phyloP scores from a whole-genome alignment of 2,113 vertebrate species.

The Fregata magnificens region DNA sequence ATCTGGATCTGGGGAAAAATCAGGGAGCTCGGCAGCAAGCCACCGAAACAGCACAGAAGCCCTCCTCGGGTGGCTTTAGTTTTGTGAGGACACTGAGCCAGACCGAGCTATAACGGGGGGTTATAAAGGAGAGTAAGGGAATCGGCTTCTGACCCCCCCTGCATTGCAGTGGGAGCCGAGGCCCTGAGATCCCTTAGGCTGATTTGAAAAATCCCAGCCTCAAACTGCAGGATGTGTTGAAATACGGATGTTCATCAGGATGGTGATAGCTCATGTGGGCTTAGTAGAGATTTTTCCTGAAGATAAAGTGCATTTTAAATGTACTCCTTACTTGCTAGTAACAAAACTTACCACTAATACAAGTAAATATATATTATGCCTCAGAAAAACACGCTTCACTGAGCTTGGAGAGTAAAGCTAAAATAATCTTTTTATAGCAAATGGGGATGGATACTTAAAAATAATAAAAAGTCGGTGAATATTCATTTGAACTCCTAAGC shows the following conservation, averaged over 20 bases:
- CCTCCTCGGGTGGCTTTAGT: background rate
- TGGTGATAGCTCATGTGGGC: background rate
- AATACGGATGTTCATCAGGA: background rate
- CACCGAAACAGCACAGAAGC: background rate
- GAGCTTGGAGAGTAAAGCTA: background rate
- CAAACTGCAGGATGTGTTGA: background rate
- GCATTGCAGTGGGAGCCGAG: background rate
- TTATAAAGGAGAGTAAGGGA: background rate
- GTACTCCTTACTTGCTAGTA: background rate
- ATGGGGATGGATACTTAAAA: conserved; percentile 1
- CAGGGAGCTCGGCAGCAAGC: background rate
- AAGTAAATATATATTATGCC: background rate
- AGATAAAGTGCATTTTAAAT: background rate
- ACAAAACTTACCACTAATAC: background rate
- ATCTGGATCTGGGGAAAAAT: background rate
- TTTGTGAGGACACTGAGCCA: background rate
- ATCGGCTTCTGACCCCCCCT: background rate
- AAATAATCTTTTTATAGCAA: conserved; percentile 21
- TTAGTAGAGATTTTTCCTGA: background rate
- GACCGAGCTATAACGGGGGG: too few relatives aligned
- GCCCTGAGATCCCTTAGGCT: background rate
- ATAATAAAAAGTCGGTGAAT: conserved; percentile 40
- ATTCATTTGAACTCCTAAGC: conserved; percentile 53
- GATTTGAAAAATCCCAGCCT: background rate
- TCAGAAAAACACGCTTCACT: background rate